Evolutionary conservation across 2,888 invertebrate species (phyloP).

Genomic region (Zhengitettix transpicula): DNA sequence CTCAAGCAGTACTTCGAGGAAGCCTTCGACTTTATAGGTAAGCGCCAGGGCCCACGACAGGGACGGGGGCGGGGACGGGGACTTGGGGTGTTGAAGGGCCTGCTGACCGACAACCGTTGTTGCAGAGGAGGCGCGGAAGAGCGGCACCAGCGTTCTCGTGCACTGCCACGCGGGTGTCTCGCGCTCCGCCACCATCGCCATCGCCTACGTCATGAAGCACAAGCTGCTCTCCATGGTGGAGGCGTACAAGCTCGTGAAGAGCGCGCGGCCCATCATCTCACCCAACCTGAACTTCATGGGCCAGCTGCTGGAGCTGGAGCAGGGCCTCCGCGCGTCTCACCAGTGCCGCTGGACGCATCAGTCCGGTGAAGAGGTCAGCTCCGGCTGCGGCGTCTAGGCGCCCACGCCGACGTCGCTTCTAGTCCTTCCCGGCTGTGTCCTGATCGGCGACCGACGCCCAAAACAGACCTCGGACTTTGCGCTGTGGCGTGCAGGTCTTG

Average conservation of each 20-base stretch:
- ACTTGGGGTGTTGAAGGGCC: too few species aligned
- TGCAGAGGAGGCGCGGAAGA: slow-evolving; percentile 55
- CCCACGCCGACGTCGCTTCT: neutral
- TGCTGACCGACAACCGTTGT: slow-evolving; percentile 15
- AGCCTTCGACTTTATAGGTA: slow-evolving; percentile 72
- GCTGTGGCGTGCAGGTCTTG: too few species aligned
- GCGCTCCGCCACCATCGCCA: slow-evolving; percentile 84
- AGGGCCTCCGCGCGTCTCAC: slow-evolving; percentile 37
- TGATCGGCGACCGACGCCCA: too few species aligned
- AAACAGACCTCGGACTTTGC: too few species aligned
- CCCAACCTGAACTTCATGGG: slow-evolving; percentile 91
- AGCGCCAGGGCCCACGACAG: too few species aligned
- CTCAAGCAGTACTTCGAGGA: slow-evolving; percentile 78
- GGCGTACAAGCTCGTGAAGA: slow-evolving; percentile 74
- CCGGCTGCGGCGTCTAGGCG: slow-evolving; percentile 34
- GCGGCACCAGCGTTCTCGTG: slow-evolving; percentile 59
- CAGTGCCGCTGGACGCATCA: slow-evolving; percentile 35
- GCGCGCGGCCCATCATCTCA: slow-evolving; percentile 74
- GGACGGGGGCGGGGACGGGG: too few species aligned
- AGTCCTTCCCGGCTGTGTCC: too few species aligned
- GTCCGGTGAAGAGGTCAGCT: slow-evolving; percentile 32
- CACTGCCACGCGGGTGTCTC: slow-evolving; percentile 95
- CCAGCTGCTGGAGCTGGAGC: slow-evolving; percentile 71
- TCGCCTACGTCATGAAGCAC: slow-evolving; percentile 87
- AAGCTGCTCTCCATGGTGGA: slow-evolving; percentile 67